These are phyloP conservation scores for Hyposoter didymator DNA, from an alignment of 2,888 invertebrate species.

Conservation along the genomic window DNA sequence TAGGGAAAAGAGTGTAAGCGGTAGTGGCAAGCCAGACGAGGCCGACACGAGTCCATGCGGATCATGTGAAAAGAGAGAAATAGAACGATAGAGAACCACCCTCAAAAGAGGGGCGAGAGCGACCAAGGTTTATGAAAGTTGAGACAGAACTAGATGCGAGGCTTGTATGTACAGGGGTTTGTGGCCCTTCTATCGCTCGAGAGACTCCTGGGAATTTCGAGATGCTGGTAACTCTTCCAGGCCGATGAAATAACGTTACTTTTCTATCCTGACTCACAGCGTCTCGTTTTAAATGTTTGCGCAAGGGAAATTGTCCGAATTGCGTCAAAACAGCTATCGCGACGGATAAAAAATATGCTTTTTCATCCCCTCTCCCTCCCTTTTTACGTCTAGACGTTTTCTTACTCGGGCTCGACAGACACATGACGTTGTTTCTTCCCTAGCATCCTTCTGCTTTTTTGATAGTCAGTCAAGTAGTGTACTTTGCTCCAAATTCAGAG, in stretches of 20 bases:
- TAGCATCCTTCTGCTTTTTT: not conserved
- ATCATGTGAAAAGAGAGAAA: conserved; percentile 44
- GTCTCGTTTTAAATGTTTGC: conserved; percentile 53
- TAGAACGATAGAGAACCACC: conserved; percentile 22
- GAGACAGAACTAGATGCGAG: conserved; percentile 34
- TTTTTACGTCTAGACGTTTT: not conserved
- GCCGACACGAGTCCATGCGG: conserved; percentile 22
- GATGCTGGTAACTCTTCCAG: conserved; percentile 46
- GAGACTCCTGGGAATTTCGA: conserved; percentile 54
- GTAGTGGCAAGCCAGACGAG: conserved; percentile 26
- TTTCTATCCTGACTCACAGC: conserved; percentile 21
- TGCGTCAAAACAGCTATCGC: conserved; percentile 38
- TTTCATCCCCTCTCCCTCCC: not conserved
- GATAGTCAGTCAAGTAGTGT: not conserved
- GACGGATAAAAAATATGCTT: conserved; percentile 25
- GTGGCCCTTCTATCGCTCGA: conserved; percentile 53
- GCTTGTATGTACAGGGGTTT: conserved; percentile 18
- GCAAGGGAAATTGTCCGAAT: conserved; percentile 54
- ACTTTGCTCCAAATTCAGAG: not conserved
- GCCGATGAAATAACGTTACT: conserved; percentile 39
- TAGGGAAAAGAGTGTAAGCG: conserved; percentile 56
- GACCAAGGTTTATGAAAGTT: conserved; percentile 48
- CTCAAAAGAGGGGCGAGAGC: conserved; percentile 39
- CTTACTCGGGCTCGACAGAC: not conserved
- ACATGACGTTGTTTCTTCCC: conserved; percentile 1